Base-by-base conservation (phyloP, 2,113 vertebrate genomes). In the Gopherus flavomarginatus region DNA sequence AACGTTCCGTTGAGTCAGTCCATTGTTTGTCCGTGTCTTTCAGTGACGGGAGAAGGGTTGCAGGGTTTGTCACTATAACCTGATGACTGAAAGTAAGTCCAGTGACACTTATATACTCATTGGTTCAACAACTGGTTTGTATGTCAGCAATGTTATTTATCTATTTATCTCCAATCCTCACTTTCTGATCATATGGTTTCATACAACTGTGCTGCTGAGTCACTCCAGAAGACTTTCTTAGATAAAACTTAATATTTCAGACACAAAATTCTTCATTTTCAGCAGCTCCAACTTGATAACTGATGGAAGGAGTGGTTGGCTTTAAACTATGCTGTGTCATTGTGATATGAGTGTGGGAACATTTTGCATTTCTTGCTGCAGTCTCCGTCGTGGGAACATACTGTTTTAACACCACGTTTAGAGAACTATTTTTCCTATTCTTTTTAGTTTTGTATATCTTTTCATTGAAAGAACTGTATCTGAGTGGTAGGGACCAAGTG, bases 61-160 rank as follows among this genome's bases (percentile, higher is more conserved):
- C 82, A 77, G 85, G 80, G 89, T n/a, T 1, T 85, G 92, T 85
- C 21, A 17, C 81, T 85, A 5, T 49, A 94, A 85, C 79, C 88
- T 86, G 81, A 83, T 96, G 95, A 94, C 85, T 96, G 94, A 96
- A 95, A 95, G 86, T 86, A 81, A 94, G 83, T 75, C 57, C 95
- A 96, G 97, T 96, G 97, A 96, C 96, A 96, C 93, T 96, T 92
- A 85, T 88, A 42, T 24, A 96, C 87, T 91, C 87, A 86, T 83
- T 0, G 3, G 17, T 93, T 88, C 96, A 96, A 96, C 96, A 97
- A 50, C 19, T 85, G 87, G 85, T 93, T 86, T 92, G 94, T 93
- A 96, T 97, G 92, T 95, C 95, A 90, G 94, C 87, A 88, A 57
- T 92, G 96, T 94, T 90, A 53, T 85, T 88, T 94, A 85, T 94